phyloP scores from a whole-genome alignment of 2,113 vertebrate genomes.

The Microtus pennsylvanicus region DNA sequence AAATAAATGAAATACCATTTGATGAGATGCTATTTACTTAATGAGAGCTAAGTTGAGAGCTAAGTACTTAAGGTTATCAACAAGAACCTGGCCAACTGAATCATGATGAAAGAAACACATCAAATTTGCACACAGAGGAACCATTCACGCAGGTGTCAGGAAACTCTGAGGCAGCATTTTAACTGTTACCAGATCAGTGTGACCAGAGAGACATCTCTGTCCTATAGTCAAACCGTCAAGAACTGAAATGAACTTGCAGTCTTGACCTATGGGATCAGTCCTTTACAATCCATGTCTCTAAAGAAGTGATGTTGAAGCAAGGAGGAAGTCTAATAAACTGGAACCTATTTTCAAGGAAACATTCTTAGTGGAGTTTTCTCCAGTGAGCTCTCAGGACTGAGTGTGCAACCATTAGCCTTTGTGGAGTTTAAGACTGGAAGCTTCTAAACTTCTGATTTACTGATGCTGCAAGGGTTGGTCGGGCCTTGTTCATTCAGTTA shows the following conservation, averaged over 20 bases:
- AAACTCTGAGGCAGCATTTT: background rate
- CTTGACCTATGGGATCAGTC: background rate
- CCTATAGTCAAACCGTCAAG: background rate
- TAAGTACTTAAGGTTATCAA: background rate
- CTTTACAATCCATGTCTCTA: background rate
- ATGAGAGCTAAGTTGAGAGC: background rate
- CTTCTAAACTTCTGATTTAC: constrained; percentile 4
- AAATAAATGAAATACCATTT: background rate
- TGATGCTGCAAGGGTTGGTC: background rate
- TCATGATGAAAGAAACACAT: background rate
- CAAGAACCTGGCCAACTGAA: background rate
- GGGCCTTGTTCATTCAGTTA: background rate
- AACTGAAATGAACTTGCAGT: background rate
- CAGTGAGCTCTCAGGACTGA: background rate
- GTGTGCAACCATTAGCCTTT: background rate
- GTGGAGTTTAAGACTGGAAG: constrained; percentile 34
- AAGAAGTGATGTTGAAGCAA: constrained; percentile 9
- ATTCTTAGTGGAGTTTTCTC: constrained; percentile 48
- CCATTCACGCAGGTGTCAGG: background rate
- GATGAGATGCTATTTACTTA: too few species aligned
- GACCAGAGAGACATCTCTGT: background rate
- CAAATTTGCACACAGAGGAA: background rate
- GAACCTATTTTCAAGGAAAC: background rate
- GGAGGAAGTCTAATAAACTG: background rate
- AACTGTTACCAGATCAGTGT: background rate